Evolutionary conservation across 2,113 vertebrate genomes (phyloP), one percentile per base, ranked within the genome.

Genomic region (Cnemophilus loriae): DNA sequence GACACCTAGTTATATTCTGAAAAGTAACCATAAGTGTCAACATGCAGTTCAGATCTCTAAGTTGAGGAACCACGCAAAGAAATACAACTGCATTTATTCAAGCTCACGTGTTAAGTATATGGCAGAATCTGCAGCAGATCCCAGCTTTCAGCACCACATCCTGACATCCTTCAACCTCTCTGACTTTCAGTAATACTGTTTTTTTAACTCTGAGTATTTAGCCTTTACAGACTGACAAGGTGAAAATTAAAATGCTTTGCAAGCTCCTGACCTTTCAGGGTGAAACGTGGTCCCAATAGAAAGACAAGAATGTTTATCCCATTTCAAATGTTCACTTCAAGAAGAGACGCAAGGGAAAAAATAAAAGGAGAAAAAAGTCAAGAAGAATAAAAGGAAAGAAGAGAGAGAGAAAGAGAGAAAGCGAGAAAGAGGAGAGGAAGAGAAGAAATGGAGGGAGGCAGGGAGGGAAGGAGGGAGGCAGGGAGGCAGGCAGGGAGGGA

Each of bases 211-310:
- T 47, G 50, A 4, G 6, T 30, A n/a, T 69, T 88, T 65, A 39
- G 16, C 28, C 30, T 91, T 28, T 84, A 27, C 18, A 39, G 17
- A 67, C 17, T 78, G 86, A 83, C 75, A 95, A 83, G 35, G 19
- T 60, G 67, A 88, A 92, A 92, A 96, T 84, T 89, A 78, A 91
- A 94, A 93, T 67, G 14, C 20, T 89, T 87, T 70, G 42, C 26
- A 44, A 87, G 26, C 6, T 84, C 16, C 30, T 77, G 44, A 57
- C 15, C 35, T 82, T 94, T 85, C 53, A 85, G n/a, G 33, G 22
- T 85, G 56, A 91, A 61, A 90, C 60, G 42, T 88, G 5, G 10
- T 60, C 37, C 26, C 32, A 71, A 33, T 1, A 55, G 24, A 64
- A 13, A 55, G 35, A 68, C 84, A 75, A 74, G 7, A 46, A 53